Conservation (phyloP, 2,888 invertebrate species). For the Ophioninae sp. region DNA sequence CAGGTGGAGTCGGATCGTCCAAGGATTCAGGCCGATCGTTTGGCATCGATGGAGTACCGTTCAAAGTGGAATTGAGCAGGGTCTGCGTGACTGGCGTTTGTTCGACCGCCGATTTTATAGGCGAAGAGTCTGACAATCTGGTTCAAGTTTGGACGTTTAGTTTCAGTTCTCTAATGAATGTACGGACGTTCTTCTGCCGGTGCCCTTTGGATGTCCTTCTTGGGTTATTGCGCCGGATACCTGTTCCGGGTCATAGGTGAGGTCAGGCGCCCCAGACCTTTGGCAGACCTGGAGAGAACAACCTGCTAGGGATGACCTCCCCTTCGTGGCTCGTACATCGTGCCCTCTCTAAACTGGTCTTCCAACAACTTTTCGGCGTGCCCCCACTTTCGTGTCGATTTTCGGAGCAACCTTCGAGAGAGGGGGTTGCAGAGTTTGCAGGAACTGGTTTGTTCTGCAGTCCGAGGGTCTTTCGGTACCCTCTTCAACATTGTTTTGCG, state of each 20-base stretch:
- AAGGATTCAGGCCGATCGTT: conserved; percentile 28
- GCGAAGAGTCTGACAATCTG: too few species aligned
- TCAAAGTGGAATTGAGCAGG: conserved; percentile 1
- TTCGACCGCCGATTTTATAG: too few species aligned
- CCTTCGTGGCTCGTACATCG: conserved; percentile 41
- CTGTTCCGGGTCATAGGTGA: conserved; percentile 75
- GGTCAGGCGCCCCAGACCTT: conserved; percentile 71
- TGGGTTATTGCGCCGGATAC: conserved; percentile 65
- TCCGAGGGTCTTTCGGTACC: conserved; percentile 66
- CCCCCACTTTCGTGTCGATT: conserved; percentile 27
- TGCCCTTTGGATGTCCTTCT: neutral
- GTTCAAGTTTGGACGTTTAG: neutral
- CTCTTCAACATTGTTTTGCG: conserved; percentile 51
- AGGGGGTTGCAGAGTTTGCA: conserved; percentile 66
- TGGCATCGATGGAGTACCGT: neutral
- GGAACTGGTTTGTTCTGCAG: conserved; percentile 71
- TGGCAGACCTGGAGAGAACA: conserved; percentile 62
- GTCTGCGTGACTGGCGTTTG: neutral
- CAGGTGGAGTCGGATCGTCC: conserved; percentile 36
- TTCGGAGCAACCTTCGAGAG: conserved; percentile 43
- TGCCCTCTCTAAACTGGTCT: conserved; percentile 63
- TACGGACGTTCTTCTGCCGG: neutral
- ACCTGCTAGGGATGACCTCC: conserved; percentile 71
- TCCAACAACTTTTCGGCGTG: conserved; percentile 45
- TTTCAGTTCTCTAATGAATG: neutral